Conservation (phyloP, 2,888 invertebrate genomes). For the Eurois occulta region DNA sequence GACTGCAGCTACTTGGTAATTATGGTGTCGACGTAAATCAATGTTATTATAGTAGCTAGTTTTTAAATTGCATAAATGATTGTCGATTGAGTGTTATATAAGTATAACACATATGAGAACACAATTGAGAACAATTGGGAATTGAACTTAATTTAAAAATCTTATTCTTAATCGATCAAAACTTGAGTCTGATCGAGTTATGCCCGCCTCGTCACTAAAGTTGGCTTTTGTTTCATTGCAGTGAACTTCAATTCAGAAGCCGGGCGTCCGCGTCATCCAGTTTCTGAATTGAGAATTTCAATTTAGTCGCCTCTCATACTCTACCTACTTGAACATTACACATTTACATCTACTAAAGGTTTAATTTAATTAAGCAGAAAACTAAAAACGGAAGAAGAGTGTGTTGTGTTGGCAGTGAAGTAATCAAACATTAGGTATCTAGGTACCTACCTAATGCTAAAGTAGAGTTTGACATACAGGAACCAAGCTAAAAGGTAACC, state of each 20-base stretch:
- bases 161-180: slow-evolving; percentile 20
- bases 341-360: background rate
- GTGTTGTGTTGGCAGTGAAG: background rate
- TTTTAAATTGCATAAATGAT: slow-evolving; percentile 64
- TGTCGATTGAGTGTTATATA: slow-evolving; percentile 35
- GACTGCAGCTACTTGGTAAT: slow-evolving; percentile 32
- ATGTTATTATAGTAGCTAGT: slow-evolving; percentile 48
- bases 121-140: slow-evolving; percentile 64
- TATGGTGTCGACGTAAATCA: slow-evolving; percentile 58
- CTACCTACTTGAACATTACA: background rate
- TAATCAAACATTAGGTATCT: background rate
- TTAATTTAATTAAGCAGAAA: too few relatives aligned
- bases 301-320: background rate
- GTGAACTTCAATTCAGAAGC: background rate
- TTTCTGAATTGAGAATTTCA: background rate
- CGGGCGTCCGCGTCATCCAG: background rate
- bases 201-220: background rate
- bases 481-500: too few relatives aligned
- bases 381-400: background rate
- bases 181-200: background rate
- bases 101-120: too few relatives aligned
- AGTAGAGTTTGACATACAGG: too few relatives aligned
- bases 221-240: background rate
- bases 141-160: slow-evolving; percentile 58
- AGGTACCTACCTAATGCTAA: background rate